Percentiles rank a stretch among this genome's conserved stretches.
Evolutionary conservation across 2,888 invertebrate genomes (phyloP).

Genomic region (Byasa hedistus): DNA sequence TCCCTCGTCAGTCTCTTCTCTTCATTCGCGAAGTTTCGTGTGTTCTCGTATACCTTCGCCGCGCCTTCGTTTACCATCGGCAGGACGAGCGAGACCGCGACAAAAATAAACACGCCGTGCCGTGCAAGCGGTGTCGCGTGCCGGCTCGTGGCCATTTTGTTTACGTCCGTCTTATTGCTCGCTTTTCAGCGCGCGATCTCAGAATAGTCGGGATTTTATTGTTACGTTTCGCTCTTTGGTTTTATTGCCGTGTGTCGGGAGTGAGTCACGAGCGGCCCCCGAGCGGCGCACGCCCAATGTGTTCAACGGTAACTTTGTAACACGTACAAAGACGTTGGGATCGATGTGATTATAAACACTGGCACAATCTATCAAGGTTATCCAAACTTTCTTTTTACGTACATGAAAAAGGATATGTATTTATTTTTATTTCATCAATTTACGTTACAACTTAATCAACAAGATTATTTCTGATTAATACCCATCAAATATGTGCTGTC

Average conservation of each 20-base stretch:
- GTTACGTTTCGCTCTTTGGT: slow-evolving; percentile 59
- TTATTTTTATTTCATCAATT: too few relatives aligned
- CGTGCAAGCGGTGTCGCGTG: slow-evolving; percentile 71
- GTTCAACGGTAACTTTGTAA: slow-evolving; percentile 11
- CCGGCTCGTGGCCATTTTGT: slow-evolving; percentile 72
- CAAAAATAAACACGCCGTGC: slow-evolving; percentile 75
- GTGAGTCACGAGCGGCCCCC: slow-evolving; percentile 51
- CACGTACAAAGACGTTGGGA: too few relatives aligned
- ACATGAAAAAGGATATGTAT: too few relatives aligned
- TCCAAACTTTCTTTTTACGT: too few relatives aligned
- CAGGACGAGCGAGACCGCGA: slow-evolving; percentile 68
- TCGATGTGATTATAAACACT: too few relatives aligned
- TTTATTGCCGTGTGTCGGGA: slow-evolving; percentile 40
- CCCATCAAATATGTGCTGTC: too few relatives aligned
- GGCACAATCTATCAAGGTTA: too few relatives aligned
- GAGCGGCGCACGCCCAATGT: slow-evolving; percentile 18
- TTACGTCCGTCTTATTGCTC: slow-evolving; percentile 58
- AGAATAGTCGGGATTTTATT: slow-evolving; percentile 64
- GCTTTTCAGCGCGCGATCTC: slow-evolving; percentile 58
- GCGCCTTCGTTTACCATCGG: slow-evolving; percentile 67
- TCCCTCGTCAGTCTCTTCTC: slow-evolving; percentile 78
- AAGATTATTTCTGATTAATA: too few relatives aligned
- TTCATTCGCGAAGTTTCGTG: slow-evolving; percentile 55
- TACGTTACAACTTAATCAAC: too few relatives aligned
- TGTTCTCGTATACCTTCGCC: slow-evolving; percentile 59